Evolutionary conservation across 2,113 vertebrate species (phyloP), one percentile per base, ranked within the genome.

Genomic region (Perccottus glenii): DNA sequence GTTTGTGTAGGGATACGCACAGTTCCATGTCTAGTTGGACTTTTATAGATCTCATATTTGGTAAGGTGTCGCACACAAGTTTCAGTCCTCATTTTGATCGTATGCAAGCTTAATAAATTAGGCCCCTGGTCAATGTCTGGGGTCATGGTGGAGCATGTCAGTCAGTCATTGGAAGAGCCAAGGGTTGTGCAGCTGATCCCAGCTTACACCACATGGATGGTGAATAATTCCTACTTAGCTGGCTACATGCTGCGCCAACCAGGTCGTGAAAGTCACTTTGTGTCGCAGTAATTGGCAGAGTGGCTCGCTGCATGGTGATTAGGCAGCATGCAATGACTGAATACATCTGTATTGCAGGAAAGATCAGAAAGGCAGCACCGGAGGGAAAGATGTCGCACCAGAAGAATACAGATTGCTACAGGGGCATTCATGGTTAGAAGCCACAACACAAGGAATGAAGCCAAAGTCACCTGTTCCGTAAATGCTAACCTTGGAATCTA

Each of bases 261-360:
- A 11, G 81, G 78, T 82, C 64, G 43, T 80, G 73, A 84, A 84
- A 80, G 78, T 82, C 81, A 84, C 79, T 82, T 60, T 84, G 70
- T 59, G 67, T 64, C n/a, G 35, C 70, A 43, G 53, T 87, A 82
- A 84, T 74, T 78, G 74, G 65, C 68, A 68, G 82, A 47, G 56
- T 64, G 74, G 74, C 46, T n/a, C 52, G 4, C 55, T 0, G 51
- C 62, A 76, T 76, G 60, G 68, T 70, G 70, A 78, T 80, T 67
- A 78, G 68, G 62, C 60, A 61, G 59, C 80, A 51, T 48, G 2
- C 19, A 15, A 9, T 35, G 44, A 36, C 57, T 67, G 43, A 52
- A 75, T 44, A 38, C 3, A 10, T 65, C 47, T 62, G 48, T 47
- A 36, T 33, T 16, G 48, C 42, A 40, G 5, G 48, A 64, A 12